Evolutionary conservation across 1,140 invertebrate genomes (phyloP).

Genomic region (Delia radicum): DNA sequence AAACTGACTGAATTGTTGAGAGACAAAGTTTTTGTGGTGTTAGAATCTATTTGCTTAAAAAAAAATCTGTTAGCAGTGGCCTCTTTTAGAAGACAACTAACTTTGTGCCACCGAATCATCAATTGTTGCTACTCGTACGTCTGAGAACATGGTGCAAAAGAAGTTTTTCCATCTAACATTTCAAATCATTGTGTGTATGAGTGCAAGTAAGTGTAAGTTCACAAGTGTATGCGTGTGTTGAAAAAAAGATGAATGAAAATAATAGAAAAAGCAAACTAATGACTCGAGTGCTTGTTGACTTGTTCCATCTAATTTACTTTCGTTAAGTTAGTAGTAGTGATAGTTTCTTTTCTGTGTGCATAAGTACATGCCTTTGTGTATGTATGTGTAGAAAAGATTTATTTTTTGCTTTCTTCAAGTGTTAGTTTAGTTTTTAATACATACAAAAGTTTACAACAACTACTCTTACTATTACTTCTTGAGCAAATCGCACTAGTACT

Average conservation of each 20-base stretch:
- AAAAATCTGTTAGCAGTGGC: slow-evolving; percentile 3
- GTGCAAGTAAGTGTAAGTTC: not conserved
- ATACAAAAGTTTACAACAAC: slow-evolving; percentile 11
- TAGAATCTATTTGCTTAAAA: slow-evolving; percentile 4
- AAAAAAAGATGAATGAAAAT: not conserved
- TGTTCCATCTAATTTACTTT: slow-evolving; percentile 21
- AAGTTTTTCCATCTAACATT: not conserved
- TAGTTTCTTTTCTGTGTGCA: not conserved
- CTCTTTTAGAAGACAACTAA: not conserved
- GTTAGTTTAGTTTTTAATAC: slow-evolving; percentile 13
- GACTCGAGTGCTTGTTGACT: slow-evolving; percentile 19
- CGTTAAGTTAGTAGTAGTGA: not conserved
- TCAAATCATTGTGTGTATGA: not conserved
- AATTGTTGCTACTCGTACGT: slow-evolving; percentile 1
- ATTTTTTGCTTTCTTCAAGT: not conserved
- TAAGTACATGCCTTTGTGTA: not conserved
- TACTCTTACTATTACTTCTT: not conserved
- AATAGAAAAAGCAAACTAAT: slow-evolving; percentile 14
- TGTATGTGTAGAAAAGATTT: not conserved
- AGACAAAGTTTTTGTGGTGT: slow-evolving; percentile 14
- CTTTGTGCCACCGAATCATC: slow-evolving; percentile 5
- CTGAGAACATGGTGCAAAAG: not conserved
- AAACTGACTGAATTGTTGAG: not conserved
- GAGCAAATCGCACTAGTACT: not conserved
- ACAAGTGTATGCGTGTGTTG: not conserved